Conservation (phyloP, 2,888 invertebrate genomes). For the Monopis laevigella region DNA sequence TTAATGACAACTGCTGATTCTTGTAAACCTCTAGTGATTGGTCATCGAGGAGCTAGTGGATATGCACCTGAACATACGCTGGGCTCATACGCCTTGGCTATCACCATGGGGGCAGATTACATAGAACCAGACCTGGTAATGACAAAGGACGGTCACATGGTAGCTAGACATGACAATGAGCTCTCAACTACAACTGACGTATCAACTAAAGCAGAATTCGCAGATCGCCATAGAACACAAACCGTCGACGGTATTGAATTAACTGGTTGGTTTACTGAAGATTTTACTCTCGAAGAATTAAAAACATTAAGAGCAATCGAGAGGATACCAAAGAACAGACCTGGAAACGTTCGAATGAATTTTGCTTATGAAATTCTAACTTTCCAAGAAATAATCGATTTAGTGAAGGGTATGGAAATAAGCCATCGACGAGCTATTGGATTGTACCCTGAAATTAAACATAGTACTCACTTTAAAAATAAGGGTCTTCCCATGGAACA, state of each 20-base stretch:
- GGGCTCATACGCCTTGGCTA: slow-evolving; percentile 49
- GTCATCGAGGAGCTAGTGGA: slow-evolving; percentile 53
- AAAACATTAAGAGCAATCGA: slow-evolving; percentile 47
- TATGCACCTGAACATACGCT: slow-evolving; percentile 56
- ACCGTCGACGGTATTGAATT: slow-evolving; percentile 34
- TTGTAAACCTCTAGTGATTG: slow-evolving; percentile 43
- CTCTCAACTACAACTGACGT: slow-evolving; percentile 46
- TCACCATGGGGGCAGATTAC: slow-evolving; percentile 53
- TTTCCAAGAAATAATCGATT: slow-evolving; percentile 50
- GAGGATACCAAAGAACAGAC: slow-evolving; percentile 42
- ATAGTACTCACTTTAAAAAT: slow-evolving; percentile 41
- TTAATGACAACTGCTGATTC: neutral
- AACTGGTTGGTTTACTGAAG: slow-evolving; percentile 54
- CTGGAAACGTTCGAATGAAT: slow-evolving; percentile 49
- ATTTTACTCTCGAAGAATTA: slow-evolving; percentile 50
- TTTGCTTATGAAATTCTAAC: slow-evolving; percentile 40
- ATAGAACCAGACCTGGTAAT: slow-evolving; percentile 55
- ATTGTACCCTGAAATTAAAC: slow-evolving; percentile 54
- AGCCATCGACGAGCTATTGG: slow-evolving; percentile 40
- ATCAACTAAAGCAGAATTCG: slow-evolving; percentile 38
- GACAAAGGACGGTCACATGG: slow-evolving; percentile 46
- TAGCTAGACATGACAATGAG: slow-evolving; percentile 53
- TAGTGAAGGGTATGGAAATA: slow-evolving; percentile 43
- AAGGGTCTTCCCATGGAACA: slow-evolving; percentile 45
- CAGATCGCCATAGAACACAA: slow-evolving; percentile 39